Evolutionary conservation across 2,888 invertebrate species (phyloP).

Genomic region (Cosmia pyralina): DNA sequence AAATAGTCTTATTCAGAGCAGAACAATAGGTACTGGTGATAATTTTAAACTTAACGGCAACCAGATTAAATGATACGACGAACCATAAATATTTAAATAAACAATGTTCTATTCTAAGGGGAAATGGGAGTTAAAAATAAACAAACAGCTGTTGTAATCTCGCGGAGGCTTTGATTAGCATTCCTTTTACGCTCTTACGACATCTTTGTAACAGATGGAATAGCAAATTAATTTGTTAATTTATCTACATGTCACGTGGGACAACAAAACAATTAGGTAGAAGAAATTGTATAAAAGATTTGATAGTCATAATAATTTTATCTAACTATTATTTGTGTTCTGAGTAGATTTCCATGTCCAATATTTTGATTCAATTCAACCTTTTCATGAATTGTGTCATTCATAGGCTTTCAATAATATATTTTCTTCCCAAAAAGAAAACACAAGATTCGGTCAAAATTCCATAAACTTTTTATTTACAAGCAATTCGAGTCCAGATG

Average conservation of each 20-base stretch:
- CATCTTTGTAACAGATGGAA: slow-evolving; percentile 35
- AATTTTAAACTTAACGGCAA: slow-evolving; percentile 35
- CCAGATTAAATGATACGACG: slow-evolving; percentile 25
- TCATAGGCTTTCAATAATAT: background rate
- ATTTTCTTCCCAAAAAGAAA: slow-evolving; percentile 6
- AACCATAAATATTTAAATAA: slow-evolving; percentile 22
- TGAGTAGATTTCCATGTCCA: background rate
- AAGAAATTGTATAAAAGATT: background rate
- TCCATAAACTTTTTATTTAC: slow-evolving; percentile 61
- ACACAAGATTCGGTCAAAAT: slow-evolving; percentile 25
- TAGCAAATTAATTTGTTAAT: slow-evolving; percentile 47
- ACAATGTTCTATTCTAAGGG: slow-evolving; percentile 9
- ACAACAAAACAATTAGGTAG: slow-evolving; percentile 5
- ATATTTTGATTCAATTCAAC: background rate
- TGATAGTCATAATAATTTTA: no score
- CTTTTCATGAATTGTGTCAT: background rate
- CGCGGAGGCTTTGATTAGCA: slow-evolving; percentile 49
- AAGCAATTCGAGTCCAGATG: slow-evolving; percentile 15
- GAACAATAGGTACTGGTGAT: slow-evolving; percentile 47
- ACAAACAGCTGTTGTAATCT: slow-evolving; percentile 40
- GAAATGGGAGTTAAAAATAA: slow-evolving; percentile 35
- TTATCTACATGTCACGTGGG: slow-evolving; percentile 22
- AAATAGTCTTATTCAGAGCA: slow-evolving; percentile 31
- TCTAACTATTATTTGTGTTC: no score
- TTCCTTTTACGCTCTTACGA: slow-evolving; percentile 40